These are phyloP conservation scores for Ameiurus melas DNA, from an alignment of 2,113 vertebrate species.

Conservation along the genomic window DNA sequence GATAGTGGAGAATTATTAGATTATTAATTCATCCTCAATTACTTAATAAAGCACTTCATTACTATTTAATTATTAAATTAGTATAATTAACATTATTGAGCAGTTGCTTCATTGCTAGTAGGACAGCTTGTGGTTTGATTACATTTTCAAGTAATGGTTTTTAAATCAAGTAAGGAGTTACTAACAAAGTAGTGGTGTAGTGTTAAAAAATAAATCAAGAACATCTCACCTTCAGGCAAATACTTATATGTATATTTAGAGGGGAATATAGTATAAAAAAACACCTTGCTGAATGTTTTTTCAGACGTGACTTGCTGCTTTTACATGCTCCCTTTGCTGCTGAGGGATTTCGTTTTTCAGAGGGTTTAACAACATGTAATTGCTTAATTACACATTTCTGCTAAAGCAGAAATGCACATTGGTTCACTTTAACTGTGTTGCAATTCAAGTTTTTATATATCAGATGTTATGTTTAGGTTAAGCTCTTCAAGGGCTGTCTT, in stretches of 20 bases:
- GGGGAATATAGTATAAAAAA: too few relatives aligned
- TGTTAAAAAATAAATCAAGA: background rate
- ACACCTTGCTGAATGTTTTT: background rate
- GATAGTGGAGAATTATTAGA: background rate
- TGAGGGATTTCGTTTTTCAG: background rate
- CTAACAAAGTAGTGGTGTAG: background rate
- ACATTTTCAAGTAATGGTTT: background rate
- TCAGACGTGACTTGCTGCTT: background rate
- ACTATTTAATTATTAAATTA: background rate
- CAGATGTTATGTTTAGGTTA: background rate
- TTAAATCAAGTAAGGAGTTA: background rate
- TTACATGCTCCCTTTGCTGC: background rate
- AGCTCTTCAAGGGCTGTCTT: background rate
- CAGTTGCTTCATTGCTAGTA: background rate
- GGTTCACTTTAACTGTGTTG: background rate
- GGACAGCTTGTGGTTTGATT: background rate
- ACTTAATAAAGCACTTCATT: constrained; percentile 15
- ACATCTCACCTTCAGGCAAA: background rate
- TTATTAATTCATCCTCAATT: background rate
- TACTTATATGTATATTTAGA: background rate
- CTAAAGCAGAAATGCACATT: background rate
- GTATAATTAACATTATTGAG: background rate
- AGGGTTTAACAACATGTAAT: background rate
- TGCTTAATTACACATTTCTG: background rate
- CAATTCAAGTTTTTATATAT: background rate